Conservation (phyloP, 2,888 invertebrate species). For the Apeira syringaria region DNA sequence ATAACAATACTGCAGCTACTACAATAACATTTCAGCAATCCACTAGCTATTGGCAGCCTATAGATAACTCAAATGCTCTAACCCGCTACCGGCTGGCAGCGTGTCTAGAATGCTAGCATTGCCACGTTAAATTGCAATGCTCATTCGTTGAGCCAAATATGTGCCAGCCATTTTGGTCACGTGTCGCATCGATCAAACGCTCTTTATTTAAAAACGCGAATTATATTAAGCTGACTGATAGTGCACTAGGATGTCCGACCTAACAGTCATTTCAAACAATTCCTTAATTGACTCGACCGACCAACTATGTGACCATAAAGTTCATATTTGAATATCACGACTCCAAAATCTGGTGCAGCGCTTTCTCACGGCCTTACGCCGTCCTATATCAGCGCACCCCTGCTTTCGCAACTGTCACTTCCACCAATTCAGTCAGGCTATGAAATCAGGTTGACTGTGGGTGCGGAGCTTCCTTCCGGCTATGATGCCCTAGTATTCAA, state of each 20-base stretch:
- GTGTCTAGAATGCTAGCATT: too few relatives aligned
- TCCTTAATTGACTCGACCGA: not conserved
- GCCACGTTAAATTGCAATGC: too few relatives aligned
- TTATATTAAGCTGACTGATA: too few relatives aligned
- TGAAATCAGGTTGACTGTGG: constrained; percentile 33
- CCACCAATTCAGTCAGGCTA: constrained; percentile 33
- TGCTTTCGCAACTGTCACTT: constrained; percentile 46
- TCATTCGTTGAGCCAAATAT: too few relatives aligned
- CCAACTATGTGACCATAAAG: constrained; percentile 5
- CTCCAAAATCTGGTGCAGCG: constrained; percentile 6
- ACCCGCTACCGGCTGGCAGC: too few relatives aligned
- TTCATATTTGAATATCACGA: constrained; percentile 5
- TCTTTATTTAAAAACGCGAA: too few relatives aligned
- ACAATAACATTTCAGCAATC: too few relatives aligned
- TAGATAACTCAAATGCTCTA: too few relatives aligned
- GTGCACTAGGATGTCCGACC: not conserved
- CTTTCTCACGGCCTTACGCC: constrained; percentile 39
- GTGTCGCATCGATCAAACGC: too few relatives aligned
- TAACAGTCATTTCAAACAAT: not conserved
- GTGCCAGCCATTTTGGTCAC: too few relatives aligned
- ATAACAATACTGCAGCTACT: too few relatives aligned
- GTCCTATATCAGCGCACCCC: constrained; percentile 42
- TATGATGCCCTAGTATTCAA: constrained; percentile 25
- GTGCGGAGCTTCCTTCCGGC: constrained; percentile 40
- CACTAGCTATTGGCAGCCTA: too few relatives aligned